phyloP scores from a whole-genome alignment of 2,113 vertebrate species.

The Notarius quadriscutis region DNA sequence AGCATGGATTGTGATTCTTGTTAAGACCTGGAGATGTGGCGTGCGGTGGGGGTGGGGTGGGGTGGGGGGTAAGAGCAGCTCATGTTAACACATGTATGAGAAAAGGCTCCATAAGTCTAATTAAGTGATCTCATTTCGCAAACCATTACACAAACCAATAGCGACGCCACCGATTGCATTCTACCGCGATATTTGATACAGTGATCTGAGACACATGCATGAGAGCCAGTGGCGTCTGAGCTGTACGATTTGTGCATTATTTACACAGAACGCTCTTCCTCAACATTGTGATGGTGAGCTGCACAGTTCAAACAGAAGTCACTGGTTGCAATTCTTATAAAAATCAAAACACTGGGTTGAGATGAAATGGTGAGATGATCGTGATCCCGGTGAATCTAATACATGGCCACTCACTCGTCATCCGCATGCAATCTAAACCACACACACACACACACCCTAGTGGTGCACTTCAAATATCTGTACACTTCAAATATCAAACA shows the following conservation, averaged over 20 bases:
- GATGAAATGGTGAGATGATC: constrained; percentile 6
- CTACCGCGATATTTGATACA: neutral
- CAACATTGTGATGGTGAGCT: neutral
- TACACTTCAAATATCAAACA: constrained; percentile 34
- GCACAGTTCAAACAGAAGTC: no score
- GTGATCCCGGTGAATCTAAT: neutral
- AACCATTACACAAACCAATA: neutral
- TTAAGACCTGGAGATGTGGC: neutral
- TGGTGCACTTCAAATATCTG: neutral
- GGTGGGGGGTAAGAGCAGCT: neutral
- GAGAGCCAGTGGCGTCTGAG: neutral
- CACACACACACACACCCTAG: constrained; percentile 20
- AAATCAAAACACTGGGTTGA: neutral
- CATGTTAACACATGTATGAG: neutral
- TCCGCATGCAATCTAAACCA: constrained; percentile 23
- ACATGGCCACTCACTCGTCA: neutral
- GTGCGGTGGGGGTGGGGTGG: no score
- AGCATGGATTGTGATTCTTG: neutral
- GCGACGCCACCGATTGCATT: neutral
- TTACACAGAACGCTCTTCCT: neutral
- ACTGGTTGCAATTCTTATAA: neutral
- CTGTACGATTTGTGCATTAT: neutral
- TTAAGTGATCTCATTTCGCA: neutral
- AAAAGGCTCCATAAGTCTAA: neutral
- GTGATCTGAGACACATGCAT: no score